A percentile compares a stretch with the other conserved stretches of the same genome.
These are phyloP conservation scores for Alectura lathami DNA, from an alignment of 2,113 vertebrate genomes.

Conservation along the genomic window DNA sequence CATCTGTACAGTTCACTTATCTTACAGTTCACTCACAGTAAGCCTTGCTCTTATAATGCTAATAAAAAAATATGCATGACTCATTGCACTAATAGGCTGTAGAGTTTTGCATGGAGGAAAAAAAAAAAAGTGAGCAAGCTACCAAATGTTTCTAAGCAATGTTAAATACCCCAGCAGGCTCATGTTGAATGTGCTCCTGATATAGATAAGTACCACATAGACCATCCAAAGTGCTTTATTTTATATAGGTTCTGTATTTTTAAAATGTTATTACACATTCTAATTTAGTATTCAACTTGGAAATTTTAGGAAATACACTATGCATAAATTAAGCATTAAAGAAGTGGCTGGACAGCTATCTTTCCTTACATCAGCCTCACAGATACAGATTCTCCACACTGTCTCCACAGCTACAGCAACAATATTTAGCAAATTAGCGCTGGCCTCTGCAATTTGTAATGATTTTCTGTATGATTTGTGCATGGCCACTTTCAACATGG, in stretches of 20 bases:
- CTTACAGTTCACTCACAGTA: not conserved
- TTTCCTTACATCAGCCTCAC: not conserved
- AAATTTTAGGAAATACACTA: not conserved
- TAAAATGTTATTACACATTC: not conserved
- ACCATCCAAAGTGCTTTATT: not conserved
- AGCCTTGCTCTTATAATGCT: not conserved
- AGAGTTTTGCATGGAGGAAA: not conserved
- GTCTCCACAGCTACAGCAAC: not conserved
- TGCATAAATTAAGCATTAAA: not conserved
- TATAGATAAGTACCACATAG: accelerated
- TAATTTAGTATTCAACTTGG: not conserved
- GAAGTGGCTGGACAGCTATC: not conserved
- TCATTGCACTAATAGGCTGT: not conserved
- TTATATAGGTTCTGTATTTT: not conserved
- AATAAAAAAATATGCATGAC: not conserved
- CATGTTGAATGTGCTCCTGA: not conserved
- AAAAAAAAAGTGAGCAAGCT: not conserved
- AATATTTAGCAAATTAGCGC: not conserved
- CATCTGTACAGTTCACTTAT: not conserved
- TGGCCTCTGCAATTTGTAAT: not conserved
- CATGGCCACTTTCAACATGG: not conserved
- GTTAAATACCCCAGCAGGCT: not conserved
- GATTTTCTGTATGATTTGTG: not conserved
- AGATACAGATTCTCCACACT: not conserved
- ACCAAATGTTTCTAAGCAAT: not conserved